phyloP scores from a whole-genome alignment of 2,113 vertebrate genomes.

The Lanius collurio region DNA sequence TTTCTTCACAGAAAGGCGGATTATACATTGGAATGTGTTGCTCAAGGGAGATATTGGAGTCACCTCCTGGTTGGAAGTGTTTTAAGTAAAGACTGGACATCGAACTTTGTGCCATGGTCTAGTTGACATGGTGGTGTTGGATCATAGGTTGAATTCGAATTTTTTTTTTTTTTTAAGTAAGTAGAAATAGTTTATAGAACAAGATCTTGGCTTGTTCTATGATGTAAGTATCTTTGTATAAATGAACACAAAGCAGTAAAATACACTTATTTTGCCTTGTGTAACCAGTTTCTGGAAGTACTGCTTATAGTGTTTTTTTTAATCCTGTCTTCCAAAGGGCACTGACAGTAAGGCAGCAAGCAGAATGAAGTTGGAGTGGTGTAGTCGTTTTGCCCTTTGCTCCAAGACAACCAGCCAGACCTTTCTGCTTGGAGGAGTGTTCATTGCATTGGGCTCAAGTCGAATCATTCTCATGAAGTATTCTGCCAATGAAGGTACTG shows the following conservation, averaged over 20 bases:
- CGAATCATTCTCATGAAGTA: conserved; percentile 93
- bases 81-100: neutral
- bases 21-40: neutral
- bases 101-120: neutral
- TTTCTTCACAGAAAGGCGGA: neutral
- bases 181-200: neutral
- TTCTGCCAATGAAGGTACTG: conserved; percentile 88
- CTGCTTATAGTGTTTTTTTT: neutral
- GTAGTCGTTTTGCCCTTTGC: conserved; percentile 54
- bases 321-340: conserved; percentile 46
- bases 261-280: neutral
- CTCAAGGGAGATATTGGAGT: neutral
- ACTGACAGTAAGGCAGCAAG: neutral
- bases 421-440: conserved; percentile 83
- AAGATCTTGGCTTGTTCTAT: neutral
- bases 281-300: neutral
- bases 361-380: conserved; percentile 71
- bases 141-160: neutral
- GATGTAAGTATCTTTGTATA: neutral
- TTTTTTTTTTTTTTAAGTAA: neutral
- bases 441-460: conserved; percentile 85
- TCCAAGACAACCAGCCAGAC: conserved; percentile 80
- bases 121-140: fast-evolving
- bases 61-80: too few species aligned
- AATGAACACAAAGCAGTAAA: neutral